These are phyloP conservation scores for Acanthornis magna DNA, from an alignment of 2,797 vertebrate genomes.

Conservation along the genomic window DNA sequence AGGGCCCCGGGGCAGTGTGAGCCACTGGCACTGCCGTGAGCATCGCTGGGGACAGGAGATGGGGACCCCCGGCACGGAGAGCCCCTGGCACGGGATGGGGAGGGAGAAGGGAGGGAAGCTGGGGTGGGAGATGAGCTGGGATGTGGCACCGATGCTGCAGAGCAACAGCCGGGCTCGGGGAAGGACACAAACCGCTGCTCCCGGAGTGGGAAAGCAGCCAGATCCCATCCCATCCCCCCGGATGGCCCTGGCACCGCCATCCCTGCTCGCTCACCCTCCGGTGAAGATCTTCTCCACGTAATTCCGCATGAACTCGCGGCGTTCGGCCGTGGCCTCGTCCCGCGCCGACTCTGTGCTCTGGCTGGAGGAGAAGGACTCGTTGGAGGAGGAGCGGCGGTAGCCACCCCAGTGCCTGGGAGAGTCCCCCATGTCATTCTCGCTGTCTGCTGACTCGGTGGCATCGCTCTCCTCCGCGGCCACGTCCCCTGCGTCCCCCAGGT, in stretches of 20 bases:
- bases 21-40: background rate
- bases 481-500: background rate
- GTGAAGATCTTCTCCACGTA: constrained; percentile 95
- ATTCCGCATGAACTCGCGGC: constrained; percentile 84
- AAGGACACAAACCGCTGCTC: background rate
- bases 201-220: rapidly evolving
- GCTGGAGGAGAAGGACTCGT: constrained; percentile 83
- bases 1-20: rapidly evolving
- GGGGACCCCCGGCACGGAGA: rapidly evolving
- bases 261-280: constrained; percentile 76
- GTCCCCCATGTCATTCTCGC: constrained; percentile 86
- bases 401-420: constrained; percentile 77
- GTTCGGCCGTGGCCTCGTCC: constrained; percentile 73
- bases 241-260: rapidly evolving
- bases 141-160: rapidly evolving
- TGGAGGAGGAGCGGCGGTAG: constrained; percentile 83
- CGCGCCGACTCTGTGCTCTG: constrained; percentile 82
- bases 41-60: background rate
- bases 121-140: background rate
- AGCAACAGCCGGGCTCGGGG: background rate
- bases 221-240: rapidly evolving
- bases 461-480: constrained; percentile 79
- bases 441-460: constrained; percentile 92
- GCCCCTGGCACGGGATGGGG: rapidly evolving
- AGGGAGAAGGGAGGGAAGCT: background rate